Evolutionary conservation across 2,797 vertebrate genomes (phyloP).

Genomic region (Falco naumanni): DNA sequence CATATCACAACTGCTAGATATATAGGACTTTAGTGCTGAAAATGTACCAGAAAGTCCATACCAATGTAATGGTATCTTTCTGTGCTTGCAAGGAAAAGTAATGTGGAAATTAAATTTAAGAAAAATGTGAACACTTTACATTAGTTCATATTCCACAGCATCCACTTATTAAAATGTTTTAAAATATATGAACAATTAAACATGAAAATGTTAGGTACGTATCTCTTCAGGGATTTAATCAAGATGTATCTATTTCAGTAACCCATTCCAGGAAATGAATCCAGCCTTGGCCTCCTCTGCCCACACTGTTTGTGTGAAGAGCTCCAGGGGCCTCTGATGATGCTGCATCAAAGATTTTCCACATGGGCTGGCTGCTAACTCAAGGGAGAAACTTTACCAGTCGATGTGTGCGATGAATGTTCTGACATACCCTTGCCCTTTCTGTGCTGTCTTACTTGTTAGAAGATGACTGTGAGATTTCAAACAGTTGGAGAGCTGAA

Average conservation of each 20-base stretch:
- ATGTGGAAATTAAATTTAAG: not conserved
- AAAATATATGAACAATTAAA: not conserved
- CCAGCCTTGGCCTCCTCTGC: not conserved
- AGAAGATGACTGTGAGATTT: conserved; percentile 33
- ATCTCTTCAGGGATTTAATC: conserved; percentile 6
- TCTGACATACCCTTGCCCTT: conserved; percentile 35
- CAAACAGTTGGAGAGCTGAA: conserved; percentile 27
- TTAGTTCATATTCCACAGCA: not conserved
- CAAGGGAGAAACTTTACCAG: conserved; percentile 24
- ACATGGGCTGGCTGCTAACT: conserved; percentile 38
- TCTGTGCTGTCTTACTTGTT: conserved; percentile 16
- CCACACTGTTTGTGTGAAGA: conserved; percentile 7
- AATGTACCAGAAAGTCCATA: not conserved
- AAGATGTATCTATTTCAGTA: conserved; percentile 28
- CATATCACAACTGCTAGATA: not conserved
- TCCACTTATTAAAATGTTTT: not conserved
- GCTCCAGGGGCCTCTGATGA: not conserved
- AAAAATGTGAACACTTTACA: not conserved
- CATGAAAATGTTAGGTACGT: not conserved
- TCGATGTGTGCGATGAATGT: not conserved
- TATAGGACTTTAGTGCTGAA: not conserved
- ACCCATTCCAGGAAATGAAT: conserved; percentile 33
- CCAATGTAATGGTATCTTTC: not conserved
- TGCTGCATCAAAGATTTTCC: conserved; percentile 9
- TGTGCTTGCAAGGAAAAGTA: not conserved